phyloP scores from a whole-genome alignment of 2,797 vertebrate genomes.

The Varecia variegata region DNA sequence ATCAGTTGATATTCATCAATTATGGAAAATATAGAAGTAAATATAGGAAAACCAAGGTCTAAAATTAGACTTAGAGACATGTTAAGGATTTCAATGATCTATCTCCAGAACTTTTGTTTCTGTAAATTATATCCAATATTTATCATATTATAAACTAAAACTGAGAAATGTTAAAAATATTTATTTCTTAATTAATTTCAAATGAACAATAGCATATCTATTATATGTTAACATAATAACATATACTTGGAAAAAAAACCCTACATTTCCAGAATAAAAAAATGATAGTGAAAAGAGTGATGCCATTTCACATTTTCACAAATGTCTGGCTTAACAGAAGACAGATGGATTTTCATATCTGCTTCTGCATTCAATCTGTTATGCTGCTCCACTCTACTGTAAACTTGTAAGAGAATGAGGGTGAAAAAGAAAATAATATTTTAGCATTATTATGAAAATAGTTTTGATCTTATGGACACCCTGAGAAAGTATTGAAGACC shows the following conservation, averaged over 20 bases:
- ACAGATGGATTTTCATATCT: not conserved
- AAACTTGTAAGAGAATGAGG: slow-evolving; percentile 13
- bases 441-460: slow-evolving; percentile 6
- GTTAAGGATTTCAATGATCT: not conserved
- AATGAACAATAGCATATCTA: not conserved
- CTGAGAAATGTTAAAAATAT: not conserved
- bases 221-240: not conserved
- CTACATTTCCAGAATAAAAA: not conserved
- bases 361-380: not conserved
- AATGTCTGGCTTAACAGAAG: not conserved
- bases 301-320: not conserved
- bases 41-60: slow-evolving; percentile 1
- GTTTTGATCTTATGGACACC: not conserved
- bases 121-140: not conserved
- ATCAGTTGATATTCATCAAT: not conserved
- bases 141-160: slow-evolving; percentile 15
- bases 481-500: not conserved
- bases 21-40: not conserved
- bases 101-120: not conserved
- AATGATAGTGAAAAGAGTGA: not conserved
- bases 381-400: not conserved
- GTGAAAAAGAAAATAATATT: not conserved
- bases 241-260: not conserved
- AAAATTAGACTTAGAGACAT: slow-evolving; percentile 4
- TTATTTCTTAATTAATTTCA: slow-evolving; percentile 33